These are phyloP conservation scores for Ephestia elutella DNA, from an alignment of 1,140 invertebrate genomes.

Conservation along the genomic window DNA sequence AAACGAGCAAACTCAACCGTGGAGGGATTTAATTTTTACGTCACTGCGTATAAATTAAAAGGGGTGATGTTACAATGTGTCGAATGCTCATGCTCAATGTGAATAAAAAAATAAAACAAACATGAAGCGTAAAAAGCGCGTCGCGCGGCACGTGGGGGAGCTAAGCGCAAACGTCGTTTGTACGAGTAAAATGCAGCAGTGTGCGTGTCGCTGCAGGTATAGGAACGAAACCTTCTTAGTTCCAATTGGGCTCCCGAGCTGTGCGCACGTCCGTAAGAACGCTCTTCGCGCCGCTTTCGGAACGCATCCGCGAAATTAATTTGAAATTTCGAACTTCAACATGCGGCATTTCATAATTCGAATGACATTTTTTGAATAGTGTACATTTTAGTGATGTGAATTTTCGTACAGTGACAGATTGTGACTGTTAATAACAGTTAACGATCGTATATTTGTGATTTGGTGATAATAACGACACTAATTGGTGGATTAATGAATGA, in stretches of 20 bases:
- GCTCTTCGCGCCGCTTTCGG: constrained; percentile 2
- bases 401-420: too few relatives aligned
- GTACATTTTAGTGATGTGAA: background rate
- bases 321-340: constrained; percentile 21
- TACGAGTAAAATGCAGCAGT: constrained; percentile 46
- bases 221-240: constrained; percentile 42
- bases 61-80: constrained; percentile 12
- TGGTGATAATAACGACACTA: constrained; percentile 13
- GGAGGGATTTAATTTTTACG: constrained; percentile 5
- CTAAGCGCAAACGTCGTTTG: constrained; percentile 42
- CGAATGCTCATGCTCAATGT: constrained; percentile 10
- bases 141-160: constrained; percentile 39
- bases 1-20: constrained; percentile 1
- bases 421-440: constrained; percentile 2
- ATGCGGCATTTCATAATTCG: background rate
- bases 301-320: constrained; percentile 13
- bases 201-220: constrained; percentile 67
- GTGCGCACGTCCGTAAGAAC: constrained; percentile 16
- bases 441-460: constrained; percentile 9
- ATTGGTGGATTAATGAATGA: constrained; percentile 13
- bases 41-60: constrained; percentile 5
- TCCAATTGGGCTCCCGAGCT: constrained; percentile 44
- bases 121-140: constrained; percentile 19
- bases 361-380: background rate
- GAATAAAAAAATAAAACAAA: constrained; percentile 22